Conservation (phyloP, 1,140 invertebrate species). For the Whitmania pigra region DNA sequence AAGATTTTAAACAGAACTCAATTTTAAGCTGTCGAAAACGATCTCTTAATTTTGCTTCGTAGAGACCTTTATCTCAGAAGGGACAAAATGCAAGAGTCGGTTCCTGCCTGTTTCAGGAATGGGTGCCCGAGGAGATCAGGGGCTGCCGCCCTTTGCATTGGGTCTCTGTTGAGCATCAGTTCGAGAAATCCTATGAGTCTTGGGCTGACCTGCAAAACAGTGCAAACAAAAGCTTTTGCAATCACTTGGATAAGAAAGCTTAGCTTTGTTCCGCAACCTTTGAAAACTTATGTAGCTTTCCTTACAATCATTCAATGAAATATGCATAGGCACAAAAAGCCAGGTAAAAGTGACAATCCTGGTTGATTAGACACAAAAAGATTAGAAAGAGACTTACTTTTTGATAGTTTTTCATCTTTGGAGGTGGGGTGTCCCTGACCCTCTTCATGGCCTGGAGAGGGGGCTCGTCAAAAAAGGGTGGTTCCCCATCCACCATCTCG, state of each 20-base stretch:
- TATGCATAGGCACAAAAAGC: background rate
- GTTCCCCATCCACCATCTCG: slow-evolving; percentile 97
- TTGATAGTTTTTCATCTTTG: slow-evolving; percentile 47
- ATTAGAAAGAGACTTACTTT: background rate
- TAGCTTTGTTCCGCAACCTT: background rate
- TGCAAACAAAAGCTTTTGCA: background rate
- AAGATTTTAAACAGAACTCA: background rate
- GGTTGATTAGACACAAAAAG: background rate
- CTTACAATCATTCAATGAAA: background rate
- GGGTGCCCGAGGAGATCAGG: slow-evolving; percentile 80
- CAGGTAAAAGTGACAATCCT: background rate
- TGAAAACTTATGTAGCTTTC: background rate
- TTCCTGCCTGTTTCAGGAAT: slow-evolving; percentile 79
- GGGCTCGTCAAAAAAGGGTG: slow-evolving; percentile 96
- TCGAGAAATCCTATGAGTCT: slow-evolving; percentile 80
- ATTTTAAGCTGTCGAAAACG: background rate
- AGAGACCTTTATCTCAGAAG: slow-evolving; percentile 54
- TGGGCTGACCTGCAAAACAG: slow-evolving; percentile 55
- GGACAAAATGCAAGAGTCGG: slow-evolving; percentile 74
- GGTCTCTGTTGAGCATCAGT: slow-evolving; percentile 83
- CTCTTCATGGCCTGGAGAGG: slow-evolving; percentile 90
- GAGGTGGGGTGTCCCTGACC: slow-evolving; percentile 92
- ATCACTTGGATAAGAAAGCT: background rate
- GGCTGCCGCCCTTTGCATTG: slow-evolving; percentile 75
- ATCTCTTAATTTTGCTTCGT: too few species aligned